Percentiles rank a stretch among this genome's conserved stretches.
Evolutionary conservation across 1,140 invertebrate genomes (phyloP).

Genomic region (Diuraphis noxia): DNA sequence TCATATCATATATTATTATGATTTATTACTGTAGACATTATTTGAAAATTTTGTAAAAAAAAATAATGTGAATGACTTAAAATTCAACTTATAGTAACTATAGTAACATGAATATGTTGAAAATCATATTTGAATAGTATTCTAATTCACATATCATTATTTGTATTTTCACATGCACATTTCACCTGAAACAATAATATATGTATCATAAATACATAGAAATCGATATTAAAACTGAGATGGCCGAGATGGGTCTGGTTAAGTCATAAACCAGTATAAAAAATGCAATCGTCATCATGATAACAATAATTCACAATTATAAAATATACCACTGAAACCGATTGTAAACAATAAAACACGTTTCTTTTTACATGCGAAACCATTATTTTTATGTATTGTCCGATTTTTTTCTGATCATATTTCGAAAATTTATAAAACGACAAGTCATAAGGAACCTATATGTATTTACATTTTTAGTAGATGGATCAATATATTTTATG

Average conservation of each 20-base stretch:
- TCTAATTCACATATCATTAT: neutral
- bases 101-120: neutral
- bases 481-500: neutral
- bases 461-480: neutral
- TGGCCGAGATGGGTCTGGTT: neutral
- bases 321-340: slow-evolving; percentile 3
- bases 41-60: neutral
- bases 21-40: neutral
- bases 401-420: neutral
- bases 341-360: neutral
- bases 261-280: neutral
- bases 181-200: slow-evolving; percentile 27
- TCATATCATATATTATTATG: too few relatives aligned
- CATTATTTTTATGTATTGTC: neutral
- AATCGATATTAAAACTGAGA: neutral
- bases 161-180: neutral
- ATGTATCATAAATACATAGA: neutral
- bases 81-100: neutral
- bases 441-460: slow-evolving; percentile 13
- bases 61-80: neutral
- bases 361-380: neutral
- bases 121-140: neutral
- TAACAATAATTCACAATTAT: neutral
- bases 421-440: neutral
- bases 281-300: neutral